phyloP scores from a whole-genome alignment of 23 tunicate genomes.

The Ciona savignyi region DNA sequence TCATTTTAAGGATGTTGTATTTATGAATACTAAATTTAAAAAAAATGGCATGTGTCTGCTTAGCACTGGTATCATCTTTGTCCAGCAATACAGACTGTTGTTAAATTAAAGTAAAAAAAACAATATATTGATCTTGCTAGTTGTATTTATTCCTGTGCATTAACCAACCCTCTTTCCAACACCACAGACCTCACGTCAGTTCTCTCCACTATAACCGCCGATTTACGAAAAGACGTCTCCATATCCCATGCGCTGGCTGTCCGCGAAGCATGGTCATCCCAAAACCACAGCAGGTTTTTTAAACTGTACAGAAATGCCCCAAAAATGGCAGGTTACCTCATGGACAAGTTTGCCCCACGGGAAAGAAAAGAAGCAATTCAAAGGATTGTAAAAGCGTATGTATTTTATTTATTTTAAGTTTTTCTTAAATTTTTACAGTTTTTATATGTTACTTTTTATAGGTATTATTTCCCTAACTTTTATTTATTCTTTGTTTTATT shows the following conservation, averaged over 20 bases:
- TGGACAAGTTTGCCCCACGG: slow-evolving; percentile 83
- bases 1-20: no score
- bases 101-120: no score
- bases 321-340: slow-evolving; percentile 72
- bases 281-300: slow-evolving; percentile 69
- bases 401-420: slow-evolving; percentile 33
- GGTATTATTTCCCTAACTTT: not conserved
- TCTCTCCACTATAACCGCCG: slow-evolving; percentile 51
- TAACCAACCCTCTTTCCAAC: not conserved
- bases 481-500: no score
- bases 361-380: slow-evolving; percentile 76
- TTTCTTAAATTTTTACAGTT: not conserved
- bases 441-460: not conserved
- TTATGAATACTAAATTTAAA: no score
- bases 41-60: no score
- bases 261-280: slow-evolving; percentile 78
- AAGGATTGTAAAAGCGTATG: slow-evolving; percentile 87
- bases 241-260: slow-evolving; percentile 57
- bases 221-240: no score
- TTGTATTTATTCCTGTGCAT: not conserved
- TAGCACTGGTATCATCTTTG: no score
- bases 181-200: slow-evolving; percentile 56
- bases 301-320: slow-evolving; percentile 56
- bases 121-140: not conserved
- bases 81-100: no score